Evolutionary conservation across 2,888 invertebrate species (phyloP).

Genomic region (Coelogynopora nodosa): DNA sequence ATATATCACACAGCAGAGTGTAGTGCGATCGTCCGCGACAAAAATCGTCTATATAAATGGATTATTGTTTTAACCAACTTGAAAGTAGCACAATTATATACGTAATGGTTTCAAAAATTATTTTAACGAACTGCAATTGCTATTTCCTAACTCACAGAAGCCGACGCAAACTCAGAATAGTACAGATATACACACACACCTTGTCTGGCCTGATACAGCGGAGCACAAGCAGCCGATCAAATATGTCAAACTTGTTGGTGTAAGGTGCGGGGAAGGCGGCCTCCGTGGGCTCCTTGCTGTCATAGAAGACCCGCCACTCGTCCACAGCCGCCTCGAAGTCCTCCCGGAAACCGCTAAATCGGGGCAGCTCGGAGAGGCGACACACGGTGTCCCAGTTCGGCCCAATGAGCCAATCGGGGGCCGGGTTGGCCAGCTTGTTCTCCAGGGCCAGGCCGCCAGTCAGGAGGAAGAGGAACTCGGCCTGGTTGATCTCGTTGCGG

Average conservation of each 20-base stretch:
- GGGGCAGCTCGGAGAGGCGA: conserved; percentile 67
- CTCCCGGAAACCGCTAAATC: conserved; percentile 55
- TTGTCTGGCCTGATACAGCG: conserved; percentile 83
- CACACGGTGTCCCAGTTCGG: conserved; percentile 79
- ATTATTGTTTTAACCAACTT: no score
- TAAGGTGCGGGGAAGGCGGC: conserved; percentile 71
- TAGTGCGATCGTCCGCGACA: no score
- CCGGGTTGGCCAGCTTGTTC: conserved; percentile 70
- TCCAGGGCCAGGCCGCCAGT: conserved; percentile 68
- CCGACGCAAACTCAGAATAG: no score
- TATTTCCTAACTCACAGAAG: no score
- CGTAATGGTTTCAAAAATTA: no score
- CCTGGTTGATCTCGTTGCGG: conserved; percentile 56
- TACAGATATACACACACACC: no score
- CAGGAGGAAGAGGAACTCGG: conserved; percentile 64
- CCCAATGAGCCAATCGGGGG: conserved; percentile 69
- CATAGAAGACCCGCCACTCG: conserved; percentile 73
- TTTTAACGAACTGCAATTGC: no score
- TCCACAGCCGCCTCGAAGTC: conserved; percentile 65
- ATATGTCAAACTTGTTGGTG: conserved; percentile 65
- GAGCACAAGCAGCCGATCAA: conserved; percentile 68
- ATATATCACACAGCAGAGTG: no score
- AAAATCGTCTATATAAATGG: no score
- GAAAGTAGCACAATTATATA: no score
- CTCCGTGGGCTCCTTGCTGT: conserved; percentile 73